Conservation (phyloP, 2,797 vertebrate genomes). For the Rousettus madagascariensis region DNA sequence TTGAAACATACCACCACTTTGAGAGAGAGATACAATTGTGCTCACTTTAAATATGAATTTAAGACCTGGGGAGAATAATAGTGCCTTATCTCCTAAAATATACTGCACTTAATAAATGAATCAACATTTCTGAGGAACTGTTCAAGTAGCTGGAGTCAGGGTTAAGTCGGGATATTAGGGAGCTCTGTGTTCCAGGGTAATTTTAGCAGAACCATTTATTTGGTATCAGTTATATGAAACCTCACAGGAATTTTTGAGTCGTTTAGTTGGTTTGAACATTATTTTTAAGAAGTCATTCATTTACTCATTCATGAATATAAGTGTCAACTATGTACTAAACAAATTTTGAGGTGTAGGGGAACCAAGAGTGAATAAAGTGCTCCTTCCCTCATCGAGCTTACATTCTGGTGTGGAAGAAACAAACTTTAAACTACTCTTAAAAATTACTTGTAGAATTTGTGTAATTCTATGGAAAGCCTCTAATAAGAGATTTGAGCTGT, state of each 20-base stretch:
- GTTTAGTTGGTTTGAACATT: neutral
- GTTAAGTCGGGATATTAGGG: neutral
- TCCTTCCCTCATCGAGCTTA: neutral
- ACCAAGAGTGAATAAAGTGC: neutral
- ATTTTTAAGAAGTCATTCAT: neutral
- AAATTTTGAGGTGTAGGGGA: neutral
- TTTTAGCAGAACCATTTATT: neutral
- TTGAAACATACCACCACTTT: neutral
- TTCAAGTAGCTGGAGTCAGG: neutral
- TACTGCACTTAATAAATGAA: neutral
- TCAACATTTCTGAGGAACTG: neutral
- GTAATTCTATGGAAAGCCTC: neutral
- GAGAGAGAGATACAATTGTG: neutral
- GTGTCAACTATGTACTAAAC: neutral
- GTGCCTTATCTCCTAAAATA: neutral
- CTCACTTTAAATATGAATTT: neutral
- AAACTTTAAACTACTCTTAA: neutral
- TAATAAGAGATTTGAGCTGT: neutral
- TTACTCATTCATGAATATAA: neutral
- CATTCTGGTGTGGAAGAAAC: neutral
- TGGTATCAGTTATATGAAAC: neutral
- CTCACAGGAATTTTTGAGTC: neutral
- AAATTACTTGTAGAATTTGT: neutral
- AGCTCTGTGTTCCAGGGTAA: neutral
- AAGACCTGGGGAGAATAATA: neutral